These are phyloP conservation scores for Gymnorhina tibicen DNA, from an alignment of 2,113 vertebrate genomes.

Conservation along the genomic window DNA sequence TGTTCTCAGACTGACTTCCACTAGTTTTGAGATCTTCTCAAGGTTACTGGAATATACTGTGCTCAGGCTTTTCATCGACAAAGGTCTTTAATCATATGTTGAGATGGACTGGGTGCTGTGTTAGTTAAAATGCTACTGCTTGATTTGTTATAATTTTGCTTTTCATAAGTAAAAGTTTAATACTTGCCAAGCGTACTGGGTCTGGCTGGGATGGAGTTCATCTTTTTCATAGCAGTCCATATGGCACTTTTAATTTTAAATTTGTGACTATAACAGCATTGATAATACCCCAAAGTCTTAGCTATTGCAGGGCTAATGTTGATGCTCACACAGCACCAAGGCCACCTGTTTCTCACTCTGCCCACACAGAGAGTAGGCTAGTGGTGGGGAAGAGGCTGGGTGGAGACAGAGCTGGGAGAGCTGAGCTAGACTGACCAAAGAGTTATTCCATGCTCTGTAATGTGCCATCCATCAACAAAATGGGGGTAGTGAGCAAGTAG, in stretches of 20 bases:
- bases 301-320: neutral
- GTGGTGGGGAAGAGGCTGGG: neutral
- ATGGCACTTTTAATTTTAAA: neutral
- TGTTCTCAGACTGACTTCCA: neutral
- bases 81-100: neutral
- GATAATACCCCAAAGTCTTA: neutral
- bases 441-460: neutral
- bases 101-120: neutral
- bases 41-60: neutral
- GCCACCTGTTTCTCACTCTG: neutral
- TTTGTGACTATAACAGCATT: neutral
- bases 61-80: neutral
- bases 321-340: neutral
- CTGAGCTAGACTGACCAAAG: neutral
- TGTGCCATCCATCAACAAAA: neutral
- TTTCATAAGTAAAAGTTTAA: neutral
- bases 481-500: rapidly evolving
- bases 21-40: neutral
- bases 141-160: neutral
- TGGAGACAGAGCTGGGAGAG: neutral
- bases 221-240: neutral
- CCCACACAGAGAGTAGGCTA: neutral
- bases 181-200: neutral
- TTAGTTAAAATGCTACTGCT: neutral
- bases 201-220: neutral